phyloP scores from a whole-genome alignment of 2,113 vertebrate species.

The Syngnathus floridae region DNA sequence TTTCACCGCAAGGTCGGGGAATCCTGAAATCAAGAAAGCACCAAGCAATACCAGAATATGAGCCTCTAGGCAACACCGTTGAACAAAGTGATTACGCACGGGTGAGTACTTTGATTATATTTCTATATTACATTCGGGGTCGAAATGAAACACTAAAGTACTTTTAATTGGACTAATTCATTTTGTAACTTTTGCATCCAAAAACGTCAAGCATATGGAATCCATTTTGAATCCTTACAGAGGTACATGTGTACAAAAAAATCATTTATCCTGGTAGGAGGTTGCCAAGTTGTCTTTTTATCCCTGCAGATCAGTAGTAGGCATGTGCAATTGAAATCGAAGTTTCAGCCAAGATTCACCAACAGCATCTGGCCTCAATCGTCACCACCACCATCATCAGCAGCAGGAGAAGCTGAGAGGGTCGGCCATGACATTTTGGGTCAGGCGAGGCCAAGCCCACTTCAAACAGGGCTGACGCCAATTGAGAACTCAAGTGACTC shows the following conservation, averaged over 20 bases:
- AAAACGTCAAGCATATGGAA: neutral
- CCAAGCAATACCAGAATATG: constrained; percentile 37
- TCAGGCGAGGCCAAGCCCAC: neutral
- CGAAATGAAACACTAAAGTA: too few species aligned
- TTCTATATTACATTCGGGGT: too few species aligned
- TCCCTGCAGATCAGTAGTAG: constrained; percentile 4
- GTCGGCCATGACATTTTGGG: neutral
- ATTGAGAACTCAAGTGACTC: neutral
- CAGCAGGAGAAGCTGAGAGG: neutral
- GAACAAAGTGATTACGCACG: neutral
- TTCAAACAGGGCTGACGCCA: neutral
- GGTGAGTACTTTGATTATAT: constrained; percentile 12
- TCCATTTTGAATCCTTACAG: neutral
- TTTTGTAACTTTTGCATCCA: neutral
- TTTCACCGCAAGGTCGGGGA: neutral
- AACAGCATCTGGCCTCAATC: neutral
- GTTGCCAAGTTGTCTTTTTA: neutral
- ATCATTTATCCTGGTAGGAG: neutral
- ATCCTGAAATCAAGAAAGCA: neutral
- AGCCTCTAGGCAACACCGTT: neutral
- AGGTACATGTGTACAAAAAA: too few species aligned
- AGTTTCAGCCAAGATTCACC: neutral
- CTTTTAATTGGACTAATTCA: neutral
- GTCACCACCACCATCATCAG: neutral
- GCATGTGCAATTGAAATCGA: neutral